Percentiles rank a stretch among this genome's conserved stretches.
Evolutionary conservation across 2,113 vertebrate species (phyloP).

Genomic region (Brachyistius frenatus): DNA sequence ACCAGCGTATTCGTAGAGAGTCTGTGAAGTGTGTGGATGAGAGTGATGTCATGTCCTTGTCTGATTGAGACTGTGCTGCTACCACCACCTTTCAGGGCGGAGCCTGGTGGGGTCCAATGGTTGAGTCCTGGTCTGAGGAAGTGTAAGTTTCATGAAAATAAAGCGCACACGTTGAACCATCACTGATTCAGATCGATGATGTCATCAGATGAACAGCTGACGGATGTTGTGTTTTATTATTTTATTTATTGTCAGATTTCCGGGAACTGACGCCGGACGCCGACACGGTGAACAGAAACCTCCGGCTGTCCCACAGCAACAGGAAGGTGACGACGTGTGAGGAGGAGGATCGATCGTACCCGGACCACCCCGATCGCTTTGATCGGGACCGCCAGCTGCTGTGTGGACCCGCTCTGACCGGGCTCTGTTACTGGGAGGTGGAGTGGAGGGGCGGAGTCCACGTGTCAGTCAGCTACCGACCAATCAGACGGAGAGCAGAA

Average conservation of each 20-base stretch:
- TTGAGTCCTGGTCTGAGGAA: not conserved
- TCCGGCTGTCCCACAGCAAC: constrained; percentile 4
- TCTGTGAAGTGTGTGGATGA: not conserved
- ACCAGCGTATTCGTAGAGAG: too few species aligned
- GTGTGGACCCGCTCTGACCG: not conserved
- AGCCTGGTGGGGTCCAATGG: not conserved
- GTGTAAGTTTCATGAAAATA: not conserved
- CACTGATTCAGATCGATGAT: too few species aligned
- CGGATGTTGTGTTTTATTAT: not conserved
- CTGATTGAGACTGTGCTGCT: not conserved
- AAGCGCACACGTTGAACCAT: too few species aligned
- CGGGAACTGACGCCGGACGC: not conserved
- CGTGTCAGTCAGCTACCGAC: constrained; percentile 8
- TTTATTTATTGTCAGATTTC: not conserved
- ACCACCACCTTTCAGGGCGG: not conserved
- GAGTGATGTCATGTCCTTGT: not conserved
- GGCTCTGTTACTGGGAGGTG: constrained; percentile 24
- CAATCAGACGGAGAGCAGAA: not conserved
- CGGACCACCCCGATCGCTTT: not conserved
- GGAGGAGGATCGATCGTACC: not conserved
- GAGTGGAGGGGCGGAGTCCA: not conserved
- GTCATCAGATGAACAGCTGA: too few species aligned
- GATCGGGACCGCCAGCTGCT: not conserved
- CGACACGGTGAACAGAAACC: not conserved
- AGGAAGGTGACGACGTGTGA: not conserved